These are phyloP conservation scores for Lampris incognitus DNA, from an alignment of 2,113 vertebrate species.

Conservation along the genomic window DNA sequence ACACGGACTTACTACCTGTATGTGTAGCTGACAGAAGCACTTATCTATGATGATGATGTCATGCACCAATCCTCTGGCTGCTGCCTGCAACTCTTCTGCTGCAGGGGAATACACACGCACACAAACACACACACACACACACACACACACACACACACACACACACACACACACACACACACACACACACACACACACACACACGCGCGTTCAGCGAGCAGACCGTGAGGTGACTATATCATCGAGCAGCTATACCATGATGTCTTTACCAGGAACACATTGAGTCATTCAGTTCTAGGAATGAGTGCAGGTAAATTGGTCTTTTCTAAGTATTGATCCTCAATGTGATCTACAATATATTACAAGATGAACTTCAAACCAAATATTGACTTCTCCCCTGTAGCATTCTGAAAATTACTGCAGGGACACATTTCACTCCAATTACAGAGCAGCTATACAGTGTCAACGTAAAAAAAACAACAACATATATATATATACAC, in stretches of 20 bases:
- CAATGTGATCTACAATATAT: constrained; percentile 50
- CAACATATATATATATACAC: too few species aligned
- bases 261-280: constrained; percentile 26
- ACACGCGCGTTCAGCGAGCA: neutral
- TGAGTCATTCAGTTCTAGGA: constrained; percentile 23
- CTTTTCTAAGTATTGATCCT: constrained; percentile 41
- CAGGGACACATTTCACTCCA: constrained; percentile 35
- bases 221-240: neutral
- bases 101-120: too few species aligned
- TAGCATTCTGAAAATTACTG: constrained; percentile 28
- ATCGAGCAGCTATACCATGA: constrained; percentile 3
- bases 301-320: constrained; percentile 26
- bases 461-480: too few species aligned
- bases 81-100: too few species aligned
- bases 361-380: constrained; percentile 44
- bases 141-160: neutral
- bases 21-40: too few species aligned
- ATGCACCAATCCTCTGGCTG: too few species aligned
- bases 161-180: too few species aligned
- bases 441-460: constrained; percentile 14
- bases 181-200: constrained; percentile 8
- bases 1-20: too few species aligned
- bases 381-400: constrained; percentile 50
- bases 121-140: too few species aligned
- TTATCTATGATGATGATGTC: too few species aligned